A percentile compares a stretch with the other conserved stretches of the same genome.
Conservation (phyloP, 2,888 invertebrate species). For the Exocentrus adspersus region DNA sequence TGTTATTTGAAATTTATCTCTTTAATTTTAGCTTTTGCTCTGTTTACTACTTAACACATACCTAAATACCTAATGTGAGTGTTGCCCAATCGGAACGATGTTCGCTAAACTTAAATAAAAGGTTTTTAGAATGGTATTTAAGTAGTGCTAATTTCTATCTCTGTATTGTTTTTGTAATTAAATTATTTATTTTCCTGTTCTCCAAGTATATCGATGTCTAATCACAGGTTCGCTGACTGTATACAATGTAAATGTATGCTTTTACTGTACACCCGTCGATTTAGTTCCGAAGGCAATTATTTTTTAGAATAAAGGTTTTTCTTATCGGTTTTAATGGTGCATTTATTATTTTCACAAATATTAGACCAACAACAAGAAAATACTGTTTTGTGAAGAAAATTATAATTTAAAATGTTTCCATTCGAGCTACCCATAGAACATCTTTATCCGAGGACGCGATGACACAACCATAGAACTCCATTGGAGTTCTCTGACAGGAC, state of each 20-base stretch:
- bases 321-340: background rate
- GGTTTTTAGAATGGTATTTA: conserved; percentile 19
- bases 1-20: no score
- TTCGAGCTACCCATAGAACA: no score
- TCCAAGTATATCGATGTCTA: conserved; percentile 3
- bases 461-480: no score
- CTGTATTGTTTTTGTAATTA: background rate
- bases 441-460: no score
- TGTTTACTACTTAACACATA: no score
- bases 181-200: conserved; percentile 1
- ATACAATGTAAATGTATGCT: conserved; percentile 9
- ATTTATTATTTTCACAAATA: no score
- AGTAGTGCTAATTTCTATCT: conserved; percentile 7
- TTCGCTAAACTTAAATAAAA: conserved; percentile 19
- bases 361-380: no score
- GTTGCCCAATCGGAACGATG: background rate
- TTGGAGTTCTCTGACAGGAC: no score
- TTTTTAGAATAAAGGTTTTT: background rate
- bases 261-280: conserved; percentile 6
- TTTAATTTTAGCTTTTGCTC: no score
- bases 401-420: no score
- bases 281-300: conserved; percentile 9
- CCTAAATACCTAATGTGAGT: no score
- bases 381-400: no score
- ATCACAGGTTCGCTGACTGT: background rate